A percentile compares a stretch with the other conserved stretches of the same genome.
These are phyloP conservation scores for Pempheris klunzingeri DNA, from an alignment of 2,797 vertebrate species.

Conservation along the genomic window DNA sequence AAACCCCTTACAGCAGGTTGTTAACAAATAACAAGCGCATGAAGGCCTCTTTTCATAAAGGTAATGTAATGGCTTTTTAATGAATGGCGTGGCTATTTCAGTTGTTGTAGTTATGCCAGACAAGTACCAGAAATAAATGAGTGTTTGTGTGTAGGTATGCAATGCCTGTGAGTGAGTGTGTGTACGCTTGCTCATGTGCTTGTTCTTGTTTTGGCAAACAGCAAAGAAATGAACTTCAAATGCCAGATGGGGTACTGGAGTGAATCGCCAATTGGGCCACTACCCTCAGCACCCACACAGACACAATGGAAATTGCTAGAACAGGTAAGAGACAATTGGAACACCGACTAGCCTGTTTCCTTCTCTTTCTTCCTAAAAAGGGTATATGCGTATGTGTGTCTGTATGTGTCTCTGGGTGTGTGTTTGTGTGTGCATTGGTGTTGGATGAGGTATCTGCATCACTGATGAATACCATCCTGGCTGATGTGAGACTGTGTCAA, in stretches of 20 bases:
- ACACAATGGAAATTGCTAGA: slow-evolving; percentile 65
- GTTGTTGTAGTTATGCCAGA: slow-evolving; percentile 68
- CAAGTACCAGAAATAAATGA: slow-evolving; percentile 63
- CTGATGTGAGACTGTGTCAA: slow-evolving; percentile 66
- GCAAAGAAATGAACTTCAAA: slow-evolving; percentile 78
- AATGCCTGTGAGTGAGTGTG: slow-evolving; percentile 36
- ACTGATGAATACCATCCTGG: slow-evolving; percentile 69
- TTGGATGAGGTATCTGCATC: slow-evolving; percentile 65
- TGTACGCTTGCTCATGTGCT: slow-evolving; percentile 48
- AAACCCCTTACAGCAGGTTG: slow-evolving; percentile 62
- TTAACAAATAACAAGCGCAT: slow-evolving; percentile 72
- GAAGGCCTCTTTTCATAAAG: slow-evolving; percentile 70
- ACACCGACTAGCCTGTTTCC: slow-evolving; percentile 53
- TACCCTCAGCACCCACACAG: slow-evolving; percentile 56
- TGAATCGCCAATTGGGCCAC: slow-evolving; percentile 79
- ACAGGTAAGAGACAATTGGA: slow-evolving; percentile 71
- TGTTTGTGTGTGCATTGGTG: not conserved
- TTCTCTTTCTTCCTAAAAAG: slow-evolving; percentile 48
- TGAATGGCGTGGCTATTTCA: slow-evolving; percentile 75
- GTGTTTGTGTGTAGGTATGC: slow-evolving; percentile 25
- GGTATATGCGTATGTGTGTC: not conserved
- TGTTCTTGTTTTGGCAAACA: slow-evolving; percentile 75
- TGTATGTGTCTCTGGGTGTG: not conserved
- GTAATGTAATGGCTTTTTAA: slow-evolving; percentile 75
- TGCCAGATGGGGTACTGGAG: slow-evolving; percentile 80